Conservation (phyloP, 2,888 invertebrate species). For the Argyresthia albistria region DNA sequence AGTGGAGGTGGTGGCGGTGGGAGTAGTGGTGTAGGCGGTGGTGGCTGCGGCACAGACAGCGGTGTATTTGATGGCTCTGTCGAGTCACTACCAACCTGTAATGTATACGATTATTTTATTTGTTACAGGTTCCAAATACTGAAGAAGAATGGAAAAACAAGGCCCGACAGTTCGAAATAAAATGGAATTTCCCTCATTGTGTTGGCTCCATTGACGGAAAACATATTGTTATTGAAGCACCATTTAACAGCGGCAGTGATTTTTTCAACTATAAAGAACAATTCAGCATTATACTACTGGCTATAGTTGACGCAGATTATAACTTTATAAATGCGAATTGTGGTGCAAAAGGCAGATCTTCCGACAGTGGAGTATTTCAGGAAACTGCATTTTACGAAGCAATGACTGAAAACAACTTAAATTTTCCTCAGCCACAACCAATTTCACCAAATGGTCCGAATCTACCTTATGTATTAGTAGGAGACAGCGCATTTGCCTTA, state of each 20-base stretch:
- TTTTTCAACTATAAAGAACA: slow-evolving; percentile 19
- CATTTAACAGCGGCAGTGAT: slow-evolving; percentile 14
- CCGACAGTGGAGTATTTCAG: slow-evolving; percentile 12
- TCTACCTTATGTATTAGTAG: neutral
- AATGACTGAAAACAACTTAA: neutral
- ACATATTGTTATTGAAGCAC: slow-evolving; percentile 15
- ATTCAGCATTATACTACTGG: slow-evolving; percentile 19
- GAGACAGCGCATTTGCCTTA: neutral
- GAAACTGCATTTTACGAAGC: slow-evolving; percentile 6
- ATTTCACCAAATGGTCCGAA: neutral
- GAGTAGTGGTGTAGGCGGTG: neutral
- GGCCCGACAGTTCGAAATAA: slow-evolving; percentile 10
- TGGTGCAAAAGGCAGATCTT: slow-evolving; percentile 13
- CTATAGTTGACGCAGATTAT: slow-evolving; percentile 15
- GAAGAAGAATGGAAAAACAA: slow-evolving; percentile 15
- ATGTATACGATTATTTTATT: slow-evolving; percentile 1
- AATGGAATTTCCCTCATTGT: slow-evolving; percentile 19
- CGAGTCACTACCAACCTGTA: neutral
- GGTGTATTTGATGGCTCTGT: neutral
- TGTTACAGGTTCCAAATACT: slow-evolving; percentile 12
- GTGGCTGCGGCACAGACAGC: neutral
- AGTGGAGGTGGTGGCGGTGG: neutral
- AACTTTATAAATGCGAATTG: slow-evolving; percentile 13
- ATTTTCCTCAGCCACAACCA: neutral
- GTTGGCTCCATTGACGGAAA: slow-evolving; percentile 20